Evolutionary conservation across 2,888 invertebrate genomes (phyloP), one percentile per base, ranked within the genome.

Genomic region (Drosophila peninsularis): DNA sequence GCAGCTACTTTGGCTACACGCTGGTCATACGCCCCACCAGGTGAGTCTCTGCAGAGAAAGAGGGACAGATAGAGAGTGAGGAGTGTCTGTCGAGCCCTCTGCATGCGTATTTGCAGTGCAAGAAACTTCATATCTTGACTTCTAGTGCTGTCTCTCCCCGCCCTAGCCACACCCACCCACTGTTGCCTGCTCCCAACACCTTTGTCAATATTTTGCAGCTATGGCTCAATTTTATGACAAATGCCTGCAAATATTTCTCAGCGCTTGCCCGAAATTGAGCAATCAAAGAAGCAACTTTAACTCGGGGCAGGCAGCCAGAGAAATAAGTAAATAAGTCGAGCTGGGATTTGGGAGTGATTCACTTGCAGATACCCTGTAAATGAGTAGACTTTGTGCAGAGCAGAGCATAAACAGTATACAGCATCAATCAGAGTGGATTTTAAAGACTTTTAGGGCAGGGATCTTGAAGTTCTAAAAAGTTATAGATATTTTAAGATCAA

Each of bases 1-100:
- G 91, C 68, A 91, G 92, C 36, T 92, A 92, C 70, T 92, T 92
- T 75, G 92, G 92, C 78, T 92, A 79, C 71, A 82, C 90, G 14
- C 60, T 92, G 39, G 88, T 90, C 55, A 80, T 92, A 57, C 88
- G 92, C 17, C 64, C 75, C 50, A 86, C 89, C 49, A 92, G 91
- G 92, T 92, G 80, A 88, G 88, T 79, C 52, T 17, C 19, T 1
- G 27, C 13, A 21, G 24, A n/a, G 10, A 1, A 3, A 10, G 30
- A 30, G 17, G 0, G 10, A n/a, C 9, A 10, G 17, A 10, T 9
- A 5, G 11, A 17, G 42, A 10, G 32, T 21, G 30, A 14, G 52
- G 27, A n/a, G 30, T 19, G 19, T n/a, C 3, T 32, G 36, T 37
- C n/a, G 27, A 36, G 65, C 45, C 45, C 17, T 37, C 13, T 41